Evolutionary conservation across 2,797 vertebrate species (phyloP).

Genomic region (Gouania willdenowi): DNA sequence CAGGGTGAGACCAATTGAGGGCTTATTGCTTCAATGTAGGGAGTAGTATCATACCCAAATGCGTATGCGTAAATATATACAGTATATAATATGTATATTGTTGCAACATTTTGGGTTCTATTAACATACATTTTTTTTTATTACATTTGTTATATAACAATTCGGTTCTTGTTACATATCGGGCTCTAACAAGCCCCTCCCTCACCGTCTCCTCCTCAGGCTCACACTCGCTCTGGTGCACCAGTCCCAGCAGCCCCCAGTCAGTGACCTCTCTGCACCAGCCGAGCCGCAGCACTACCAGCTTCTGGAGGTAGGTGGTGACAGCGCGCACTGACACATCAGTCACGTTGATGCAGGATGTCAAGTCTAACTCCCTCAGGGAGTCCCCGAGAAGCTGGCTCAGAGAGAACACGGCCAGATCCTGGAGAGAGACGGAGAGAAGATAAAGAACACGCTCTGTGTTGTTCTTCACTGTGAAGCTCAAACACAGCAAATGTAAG

Average conservation of each 20-base stretch:
- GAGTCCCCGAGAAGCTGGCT: conserved; percentile 58
- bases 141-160: too few species aligned
- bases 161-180: too few species aligned
- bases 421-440: conserved; percentile 44
- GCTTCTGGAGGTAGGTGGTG: conserved; percentile 61
- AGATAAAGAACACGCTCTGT: not conserved
- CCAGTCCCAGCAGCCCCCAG: conserved; percentile 81
- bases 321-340: conserved; percentile 74
- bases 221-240: conserved; percentile 52
- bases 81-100: too few species aligned
- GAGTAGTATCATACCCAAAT: too few species aligned
- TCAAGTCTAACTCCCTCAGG: conserved; percentile 78
- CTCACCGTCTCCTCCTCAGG: conserved; percentile 54
- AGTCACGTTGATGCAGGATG: conserved; percentile 77
- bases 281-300: conserved; percentile 73
- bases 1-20: too few species aligned
- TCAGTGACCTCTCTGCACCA: conserved; percentile 82
- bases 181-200: too few species aligned
- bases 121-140: too few species aligned
- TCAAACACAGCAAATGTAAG: not conserved
- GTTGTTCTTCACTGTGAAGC: not conserved
- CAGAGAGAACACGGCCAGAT: conserved; percentile 70
- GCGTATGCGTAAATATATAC: too few species aligned
- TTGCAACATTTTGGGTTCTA: too few species aligned
- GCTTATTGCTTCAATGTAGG: too few species aligned